A percentile compares a stretch with the other conserved stretches of the same genome.
Evolutionary conservation across 2,797 vertebrate genomes (phyloP).

Genomic region (Pangasius sanitwongsei): DNA sequence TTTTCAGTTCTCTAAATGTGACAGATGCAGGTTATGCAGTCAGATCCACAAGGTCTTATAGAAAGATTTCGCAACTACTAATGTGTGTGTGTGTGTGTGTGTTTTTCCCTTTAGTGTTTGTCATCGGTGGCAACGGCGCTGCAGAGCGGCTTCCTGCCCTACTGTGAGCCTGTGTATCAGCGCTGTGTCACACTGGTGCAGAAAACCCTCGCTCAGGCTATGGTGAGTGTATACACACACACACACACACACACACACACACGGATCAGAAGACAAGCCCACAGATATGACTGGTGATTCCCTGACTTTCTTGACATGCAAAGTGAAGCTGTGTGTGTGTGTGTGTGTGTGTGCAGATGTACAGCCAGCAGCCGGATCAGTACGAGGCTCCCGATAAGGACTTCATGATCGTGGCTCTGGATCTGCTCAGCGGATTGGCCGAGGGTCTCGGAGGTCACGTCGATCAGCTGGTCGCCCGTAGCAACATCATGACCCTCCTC

Average conservation of each 20-base stretch:
- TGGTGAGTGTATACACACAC: conserved; percentile 74
- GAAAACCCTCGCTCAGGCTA: conserved; percentile 92
- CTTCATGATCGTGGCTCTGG: conserved; percentile 95
- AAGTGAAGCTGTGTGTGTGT: background rate
- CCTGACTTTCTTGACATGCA: background rate
- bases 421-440: conserved; percentile 89
- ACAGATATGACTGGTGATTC: background rate
- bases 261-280: background rate
- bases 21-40: background rate
- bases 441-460: conserved; percentile 89
- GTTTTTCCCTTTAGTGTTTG: conserved; percentile 75
- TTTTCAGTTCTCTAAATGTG: background rate
- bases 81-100: background rate
- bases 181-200: conserved; percentile 93
- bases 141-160: conserved; percentile 92
- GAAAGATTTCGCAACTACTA: background rate
- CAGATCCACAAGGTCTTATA: background rate
- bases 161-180: conserved; percentile 94
- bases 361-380: conserved; percentile 91
- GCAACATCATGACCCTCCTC: conserved; percentile 92
- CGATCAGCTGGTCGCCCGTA: conserved; percentile 88
- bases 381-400: conserved; percentile 95
- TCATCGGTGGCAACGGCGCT: conserved; percentile 91
- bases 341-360: conserved; percentile 77
- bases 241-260: background rate